Evolutionary conservation across 2,888 invertebrate genomes (phyloP), one percentile per base, ranked within the genome.

Genomic region (Calameuta pallipes): DNA sequence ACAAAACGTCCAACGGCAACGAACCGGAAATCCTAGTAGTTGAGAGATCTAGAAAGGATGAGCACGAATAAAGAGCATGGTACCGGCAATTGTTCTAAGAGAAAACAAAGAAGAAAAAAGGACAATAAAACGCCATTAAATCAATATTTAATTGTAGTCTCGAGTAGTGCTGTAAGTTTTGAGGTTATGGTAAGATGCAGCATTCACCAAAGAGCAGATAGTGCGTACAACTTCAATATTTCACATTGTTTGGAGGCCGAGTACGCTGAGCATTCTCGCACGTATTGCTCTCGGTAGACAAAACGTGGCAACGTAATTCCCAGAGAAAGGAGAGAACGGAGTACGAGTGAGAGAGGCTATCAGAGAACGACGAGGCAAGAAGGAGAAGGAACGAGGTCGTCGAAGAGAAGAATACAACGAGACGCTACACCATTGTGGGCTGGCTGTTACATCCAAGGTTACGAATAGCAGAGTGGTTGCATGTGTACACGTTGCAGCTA

Each of bases 371-470:
- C 36, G 37, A 74, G 69, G 69, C 34, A 41, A 33, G n/a, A 30
- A 71, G 33, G 70, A 71, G 74, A 75, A 78, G 77, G 79, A 83
- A 76, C 76, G 75, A 80, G 79, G 80, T 78, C 79, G 81, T 73
- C 79, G 76, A 70, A 75, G 80, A 78, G 82, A 77, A 81, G 77
- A 80, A 79, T 80, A 82, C 33, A 36, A n/a, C 74, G 76, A 74
- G 80, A 74, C 82, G 82, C 81, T 75, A 37, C 81, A 80, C 82
- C 80, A 85, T 85, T 82, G 85, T 83, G 81, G 80, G 85, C 81
- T 84, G 73, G 82, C 85, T 85, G 83, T 85, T 85, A 83, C 84
- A 82, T 81, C 83, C 86, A 86, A 86, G 86, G 86, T 86, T 86
- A 86, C 82, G 80, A 41, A 81, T 81, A 76, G 81, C 82, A 81